Conservation (phyloP, 2,797 vertebrate species). For the Florisuga fusca region DNA sequence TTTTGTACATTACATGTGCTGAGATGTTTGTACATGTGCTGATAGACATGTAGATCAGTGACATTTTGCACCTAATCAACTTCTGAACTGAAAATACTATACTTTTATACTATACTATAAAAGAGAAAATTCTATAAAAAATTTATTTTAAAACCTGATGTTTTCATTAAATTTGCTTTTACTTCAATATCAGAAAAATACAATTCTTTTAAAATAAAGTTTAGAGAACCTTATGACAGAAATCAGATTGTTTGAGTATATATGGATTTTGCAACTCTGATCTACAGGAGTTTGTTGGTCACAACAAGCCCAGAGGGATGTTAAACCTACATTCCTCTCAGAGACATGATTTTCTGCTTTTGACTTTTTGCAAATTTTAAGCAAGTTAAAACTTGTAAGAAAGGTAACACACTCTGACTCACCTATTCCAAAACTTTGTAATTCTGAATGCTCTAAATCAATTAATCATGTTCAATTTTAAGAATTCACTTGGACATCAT, state of each 20-base stretch:
- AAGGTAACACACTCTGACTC: neutral
- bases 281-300: neutral
- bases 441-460: neutral
- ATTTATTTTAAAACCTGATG: neutral
- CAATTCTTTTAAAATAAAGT: neutral
- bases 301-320: neutral
- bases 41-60: accelerated
- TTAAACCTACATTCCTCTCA: neutral
- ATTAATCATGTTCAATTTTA: neutral
- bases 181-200: neutral
- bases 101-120: no score
- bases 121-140: neutral
- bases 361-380: neutral
- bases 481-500: neutral
- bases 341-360: neutral
- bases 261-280: neutral
- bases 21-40: neutral
- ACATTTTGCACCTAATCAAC: neutral
- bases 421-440: neutral
- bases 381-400: neutral
- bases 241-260: neutral
- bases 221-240: neutral
- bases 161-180: neutral
- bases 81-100: neutral
- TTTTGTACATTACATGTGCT: neutral